Conservation (phyloP, 1,140 invertebrate species). For the Wiebesia pumilae region DNA sequence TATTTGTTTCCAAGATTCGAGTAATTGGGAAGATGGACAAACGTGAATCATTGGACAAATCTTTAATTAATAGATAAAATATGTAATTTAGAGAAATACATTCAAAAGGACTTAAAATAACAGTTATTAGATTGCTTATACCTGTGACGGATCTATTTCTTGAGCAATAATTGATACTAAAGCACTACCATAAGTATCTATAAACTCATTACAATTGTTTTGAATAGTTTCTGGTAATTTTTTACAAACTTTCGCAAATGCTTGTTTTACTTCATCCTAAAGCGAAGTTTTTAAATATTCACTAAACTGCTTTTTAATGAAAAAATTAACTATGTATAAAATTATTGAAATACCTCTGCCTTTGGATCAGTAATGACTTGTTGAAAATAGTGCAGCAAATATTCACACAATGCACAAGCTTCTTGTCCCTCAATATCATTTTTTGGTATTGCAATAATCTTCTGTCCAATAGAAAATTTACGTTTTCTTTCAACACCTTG, state of each 20-base stretch:
- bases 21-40: conserved; percentile 73
- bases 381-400: conserved; percentile 87
- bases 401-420: conserved; percentile 87
- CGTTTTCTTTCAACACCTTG: conserved; percentile 57
- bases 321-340: conserved; percentile 40
- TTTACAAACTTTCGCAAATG: conserved; percentile 81
- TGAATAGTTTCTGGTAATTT: conserved; percentile 80
- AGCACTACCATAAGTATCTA: conserved; percentile 85
- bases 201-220: conserved; percentile 83
- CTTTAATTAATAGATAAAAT: conserved; percentile 65
- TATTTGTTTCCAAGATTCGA: conserved; percentile 67
- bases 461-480: conserved; percentile 63
- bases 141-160: conserved; percentile 85
- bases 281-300: conserved; percentile 37
- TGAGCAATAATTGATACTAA: conserved; percentile 86
- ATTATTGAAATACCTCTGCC: conserved; percentile 77
- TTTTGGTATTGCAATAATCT: conserved; percentile 51
- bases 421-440: conserved; percentile 69
- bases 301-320: background rate
- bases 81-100: conserved; percentile 29
- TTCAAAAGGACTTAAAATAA: conserved; percentile 48
- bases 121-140: conserved; percentile 66
- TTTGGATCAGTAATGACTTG: conserved; percentile 80
- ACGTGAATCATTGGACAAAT: conserved; percentile 79
- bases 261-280: conserved; percentile 79